A percentile compares a stretch with the other conserved stretches of the same genome.
These are phyloP conservation scores for Uromys caudimaculatus DNA, from an alignment of 2,797 vertebrate species.

Conservation along the genomic window DNA sequence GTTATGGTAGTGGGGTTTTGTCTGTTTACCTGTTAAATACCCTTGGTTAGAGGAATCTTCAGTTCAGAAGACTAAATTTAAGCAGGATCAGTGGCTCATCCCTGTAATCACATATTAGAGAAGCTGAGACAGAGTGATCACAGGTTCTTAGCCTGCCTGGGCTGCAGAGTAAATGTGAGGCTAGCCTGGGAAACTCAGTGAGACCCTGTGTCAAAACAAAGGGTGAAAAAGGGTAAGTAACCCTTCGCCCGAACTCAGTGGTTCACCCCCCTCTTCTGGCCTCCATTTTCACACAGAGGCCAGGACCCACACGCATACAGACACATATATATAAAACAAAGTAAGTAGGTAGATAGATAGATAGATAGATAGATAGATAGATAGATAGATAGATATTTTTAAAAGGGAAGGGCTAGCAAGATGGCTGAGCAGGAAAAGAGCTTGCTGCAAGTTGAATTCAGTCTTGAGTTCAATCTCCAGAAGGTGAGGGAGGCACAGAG, in stretches of 20 bases:
- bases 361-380: too few relatives aligned
- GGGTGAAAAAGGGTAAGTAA: too few relatives aligned
- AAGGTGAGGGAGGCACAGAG: background rate
- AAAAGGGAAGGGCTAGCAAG: background rate
- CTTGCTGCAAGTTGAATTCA: background rate
- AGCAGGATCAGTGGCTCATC: background rate
- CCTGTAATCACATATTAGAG: background rate
- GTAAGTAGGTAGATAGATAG: too few relatives aligned
- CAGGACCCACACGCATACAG: background rate
- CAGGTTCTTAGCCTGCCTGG: background rate
- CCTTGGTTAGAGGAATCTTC: background rate
- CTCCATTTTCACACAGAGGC: background rate
- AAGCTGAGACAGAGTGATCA: background rate
- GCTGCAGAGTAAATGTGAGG: background rate
- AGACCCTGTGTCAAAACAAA: constrained; percentile 1
- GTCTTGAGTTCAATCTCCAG: background rate
- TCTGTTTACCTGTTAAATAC: background rate
- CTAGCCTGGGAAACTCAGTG: background rate
- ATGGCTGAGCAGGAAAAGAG: background rate
- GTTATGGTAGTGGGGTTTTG: background rate
- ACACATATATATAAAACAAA: background rate
- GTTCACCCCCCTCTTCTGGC: background rate
- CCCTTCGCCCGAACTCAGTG: background rate
- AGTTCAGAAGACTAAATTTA: background rate
- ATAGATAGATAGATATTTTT: background rate